Conservation (phyloP, 2,888 invertebrate species). For the Cataglyphis livida region DNA sequence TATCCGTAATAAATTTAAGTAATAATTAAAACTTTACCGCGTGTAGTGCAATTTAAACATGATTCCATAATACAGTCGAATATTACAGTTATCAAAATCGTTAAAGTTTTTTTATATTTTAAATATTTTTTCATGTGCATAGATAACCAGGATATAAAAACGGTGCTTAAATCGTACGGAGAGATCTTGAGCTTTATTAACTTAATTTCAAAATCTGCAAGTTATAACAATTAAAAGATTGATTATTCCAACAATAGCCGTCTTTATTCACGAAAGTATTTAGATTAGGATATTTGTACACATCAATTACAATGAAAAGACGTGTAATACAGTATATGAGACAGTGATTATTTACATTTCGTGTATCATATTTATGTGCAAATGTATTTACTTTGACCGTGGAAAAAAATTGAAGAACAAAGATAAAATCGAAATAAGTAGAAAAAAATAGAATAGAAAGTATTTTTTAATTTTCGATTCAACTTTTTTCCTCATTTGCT, state of each 20-base stretch:
- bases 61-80: background rate
- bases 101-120: background rate
- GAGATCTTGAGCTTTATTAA: background rate
- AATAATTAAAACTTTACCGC: constrained; percentile 4
- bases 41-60: background rate
- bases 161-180: background rate
- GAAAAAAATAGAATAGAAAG: background rate
- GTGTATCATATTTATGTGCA: constrained; percentile 9
- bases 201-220: background rate
- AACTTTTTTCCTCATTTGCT: background rate
- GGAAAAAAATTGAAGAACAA: background rate
- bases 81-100: background rate
- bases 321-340: background rate
- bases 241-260: background rate
- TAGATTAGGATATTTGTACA: constrained; percentile 22
- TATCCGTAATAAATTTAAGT: constrained; percentile 2
- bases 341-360: background rate
- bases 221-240: background rate
- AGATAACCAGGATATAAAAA: constrained; percentile 18
- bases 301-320: background rate
- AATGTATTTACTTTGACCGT: background rate
- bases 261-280: constrained; percentile 14
- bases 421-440: background rate
- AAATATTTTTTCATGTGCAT: background rate
- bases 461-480: background rate